Conservation (phyloP, 2,113 vertebrate genomes). For the Lophochroa leadbeateri region DNA sequence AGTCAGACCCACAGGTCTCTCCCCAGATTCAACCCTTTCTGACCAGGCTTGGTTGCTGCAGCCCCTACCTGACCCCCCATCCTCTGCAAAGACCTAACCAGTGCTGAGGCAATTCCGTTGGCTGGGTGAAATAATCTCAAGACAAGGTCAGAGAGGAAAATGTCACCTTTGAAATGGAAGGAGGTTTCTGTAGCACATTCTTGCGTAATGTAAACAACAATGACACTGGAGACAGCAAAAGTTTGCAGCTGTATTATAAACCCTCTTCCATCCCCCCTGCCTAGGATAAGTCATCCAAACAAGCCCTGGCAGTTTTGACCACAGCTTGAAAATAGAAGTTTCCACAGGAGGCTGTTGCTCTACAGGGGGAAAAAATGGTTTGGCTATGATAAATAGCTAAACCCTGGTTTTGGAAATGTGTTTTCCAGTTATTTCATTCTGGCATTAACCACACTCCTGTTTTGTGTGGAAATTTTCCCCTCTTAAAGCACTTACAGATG, state of each 20-base stretch:
- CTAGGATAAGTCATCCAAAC: conserved; percentile 50
- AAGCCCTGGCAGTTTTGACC: conserved; percentile 45
- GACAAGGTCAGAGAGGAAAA: background rate
- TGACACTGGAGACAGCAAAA: conserved; percentile 37
- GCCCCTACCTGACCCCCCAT: fast-evolving
- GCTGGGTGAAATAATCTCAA: background rate
- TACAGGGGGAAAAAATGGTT: conserved; percentile 1
- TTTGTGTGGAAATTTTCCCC: conserved; percentile 42
- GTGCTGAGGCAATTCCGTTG: fast-evolving
- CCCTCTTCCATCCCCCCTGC: background rate
- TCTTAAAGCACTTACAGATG: conserved; percentile 33
- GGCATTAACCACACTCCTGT: background rate
- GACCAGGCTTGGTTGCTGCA: background rate
- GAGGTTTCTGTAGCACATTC: conserved; percentile 20
- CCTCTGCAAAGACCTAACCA: background rate
- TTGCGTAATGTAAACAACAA: background rate
- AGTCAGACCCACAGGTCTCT: background rate
- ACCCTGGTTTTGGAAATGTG: conserved; percentile 14
- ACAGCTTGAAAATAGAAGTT: conserved; percentile 51
- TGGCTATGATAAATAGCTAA: conserved; percentile 34
- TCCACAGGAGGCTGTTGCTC: background rate
- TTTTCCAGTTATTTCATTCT: conserved; percentile 55
- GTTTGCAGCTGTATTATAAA: conserved; percentile 59
- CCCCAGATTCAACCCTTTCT: background rate
- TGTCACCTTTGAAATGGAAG: background rate